A percentile compares a stretch with the other conserved stretches of the same genome.
Conservation (phyloP, 1,140 invertebrate genomes). For the Drosophila parvula region DNA sequence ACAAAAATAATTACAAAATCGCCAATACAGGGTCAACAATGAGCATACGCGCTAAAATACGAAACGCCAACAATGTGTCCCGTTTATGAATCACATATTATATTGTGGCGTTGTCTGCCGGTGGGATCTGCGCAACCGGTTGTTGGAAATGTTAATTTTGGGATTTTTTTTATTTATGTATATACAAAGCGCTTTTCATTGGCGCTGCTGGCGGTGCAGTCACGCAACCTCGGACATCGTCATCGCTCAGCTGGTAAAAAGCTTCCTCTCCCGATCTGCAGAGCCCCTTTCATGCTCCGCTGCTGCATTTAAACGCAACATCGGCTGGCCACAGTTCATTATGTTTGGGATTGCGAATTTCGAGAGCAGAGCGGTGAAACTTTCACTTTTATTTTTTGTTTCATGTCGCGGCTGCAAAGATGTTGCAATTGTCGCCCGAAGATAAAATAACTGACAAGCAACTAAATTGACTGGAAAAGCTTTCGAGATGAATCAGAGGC, state of each 20-base stretch:
- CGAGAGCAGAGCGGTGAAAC: constrained; percentile 59
- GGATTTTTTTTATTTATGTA: constrained; percentile 55
- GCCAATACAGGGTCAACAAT: constrained; percentile 70
- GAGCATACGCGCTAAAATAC: constrained; percentile 43
- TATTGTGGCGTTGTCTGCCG: constrained; percentile 31
- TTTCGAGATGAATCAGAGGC: constrained; percentile 51
- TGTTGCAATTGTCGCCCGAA: constrained; percentile 54
- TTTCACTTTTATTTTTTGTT: constrained; percentile 65
- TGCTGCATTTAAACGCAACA: constrained; percentile 47
- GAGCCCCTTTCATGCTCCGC: constrained; percentile 53
- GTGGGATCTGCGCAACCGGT: constrained; percentile 56
- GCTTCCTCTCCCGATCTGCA: constrained; percentile 20
- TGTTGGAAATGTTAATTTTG: constrained; percentile 70
- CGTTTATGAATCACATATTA: constrained; percentile 68
- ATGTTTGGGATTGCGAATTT: constrained; percentile 72
- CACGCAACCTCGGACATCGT: constrained; percentile 65
- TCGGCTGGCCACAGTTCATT: constrained; percentile 37
- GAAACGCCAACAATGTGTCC: constrained; percentile 54
- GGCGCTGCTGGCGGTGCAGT: constrained; percentile 39
- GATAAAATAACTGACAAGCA: constrained; percentile 8
- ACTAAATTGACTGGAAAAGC: constrained; percentile 30
- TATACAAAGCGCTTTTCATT: constrained; percentile 28
- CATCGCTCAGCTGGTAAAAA: constrained; percentile 62
- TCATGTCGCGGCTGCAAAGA: constrained; percentile 24
- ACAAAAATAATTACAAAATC: constrained; percentile 68